These are phyloP conservation scores for Antidorcas marsupialis DNA, from an alignment of 2,113 vertebrate genomes.

Conservation along the genomic window DNA sequence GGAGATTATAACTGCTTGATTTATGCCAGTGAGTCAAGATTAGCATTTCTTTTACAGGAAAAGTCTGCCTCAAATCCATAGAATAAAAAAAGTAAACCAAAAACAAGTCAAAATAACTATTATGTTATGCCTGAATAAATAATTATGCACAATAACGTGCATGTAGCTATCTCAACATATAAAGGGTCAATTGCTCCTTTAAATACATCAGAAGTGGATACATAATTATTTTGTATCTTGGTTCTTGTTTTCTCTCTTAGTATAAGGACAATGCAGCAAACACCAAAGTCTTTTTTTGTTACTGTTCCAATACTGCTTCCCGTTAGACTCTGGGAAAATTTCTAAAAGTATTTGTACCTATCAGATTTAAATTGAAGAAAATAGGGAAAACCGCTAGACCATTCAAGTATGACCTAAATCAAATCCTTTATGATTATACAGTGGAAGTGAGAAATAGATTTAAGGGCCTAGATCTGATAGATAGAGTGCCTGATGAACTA, in stretches of 20 bases:
- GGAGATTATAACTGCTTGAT: not conserved
- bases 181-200: not conserved
- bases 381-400: too few relatives aligned
- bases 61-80: not conserved
- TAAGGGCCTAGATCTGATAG: too few relatives aligned
- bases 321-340: not conserved
- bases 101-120: not conserved
- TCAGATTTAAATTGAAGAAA: too few relatives aligned
- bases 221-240: not conserved
- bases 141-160: not conserved
- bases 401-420: too few relatives aligned
- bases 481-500: too few relatives aligned
- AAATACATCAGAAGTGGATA: not conserved
- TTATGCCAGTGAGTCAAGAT: not conserved
- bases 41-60: not conserved
- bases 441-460: too few relatives aligned
- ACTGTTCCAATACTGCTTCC: not conserved
- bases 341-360: not conserved
- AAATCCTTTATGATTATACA: too few relatives aligned
- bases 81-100: not conserved
- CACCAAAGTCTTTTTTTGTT: not conserved
- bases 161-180: not conserved
- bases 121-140: not conserved
- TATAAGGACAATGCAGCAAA: not conserved
- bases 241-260: conserved; percentile 6